A percentile compares a stretch with the other conserved stretches of the same genome.
Evolutionary conservation across 2,888 invertebrate species (phyloP).

Genomic region (Piscicola geometra): DNA sequence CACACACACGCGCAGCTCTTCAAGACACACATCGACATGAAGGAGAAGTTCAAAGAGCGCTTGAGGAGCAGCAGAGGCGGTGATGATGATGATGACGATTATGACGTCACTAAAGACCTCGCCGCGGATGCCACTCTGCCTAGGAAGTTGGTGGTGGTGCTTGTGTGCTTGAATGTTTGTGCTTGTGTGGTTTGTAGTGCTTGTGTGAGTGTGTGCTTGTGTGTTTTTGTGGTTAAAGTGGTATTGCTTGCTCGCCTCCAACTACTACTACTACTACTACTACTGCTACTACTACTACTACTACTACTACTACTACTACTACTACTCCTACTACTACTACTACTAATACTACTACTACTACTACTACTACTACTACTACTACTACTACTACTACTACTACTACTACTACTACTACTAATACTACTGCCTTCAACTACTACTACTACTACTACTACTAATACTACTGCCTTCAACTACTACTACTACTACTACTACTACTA

Average conservation of each 20-base stretch:
- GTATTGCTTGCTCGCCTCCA: no score
- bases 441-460: no score
- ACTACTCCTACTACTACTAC: conserved; percentile 31
- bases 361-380: conserved; percentile 15
- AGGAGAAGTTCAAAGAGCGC: no score
- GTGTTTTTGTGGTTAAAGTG: not conserved
- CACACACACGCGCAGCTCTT: conserved; percentile 1
- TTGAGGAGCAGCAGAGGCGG: not conserved
- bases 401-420: no score
- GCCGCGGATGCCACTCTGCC: not conserved
- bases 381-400: no score
- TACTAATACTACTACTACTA: conserved; percentile 30
- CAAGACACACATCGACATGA: not conserved
- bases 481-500: no score
- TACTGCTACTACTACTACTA: conserved; percentile 7
- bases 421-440: no score
- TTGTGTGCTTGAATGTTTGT: not conserved
- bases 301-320: conserved; percentile 19
- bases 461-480: no score
- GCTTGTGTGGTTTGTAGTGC: not conserved
- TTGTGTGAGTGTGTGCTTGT: not conserved
- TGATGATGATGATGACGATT: not conserved
- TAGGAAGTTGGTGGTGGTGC: not conserved
- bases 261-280: conserved; percentile 31
- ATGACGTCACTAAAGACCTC: not conserved